phyloP scores from a whole-genome alignment of 2,888 invertebrate species.

The Deilephila porcellus region DNA sequence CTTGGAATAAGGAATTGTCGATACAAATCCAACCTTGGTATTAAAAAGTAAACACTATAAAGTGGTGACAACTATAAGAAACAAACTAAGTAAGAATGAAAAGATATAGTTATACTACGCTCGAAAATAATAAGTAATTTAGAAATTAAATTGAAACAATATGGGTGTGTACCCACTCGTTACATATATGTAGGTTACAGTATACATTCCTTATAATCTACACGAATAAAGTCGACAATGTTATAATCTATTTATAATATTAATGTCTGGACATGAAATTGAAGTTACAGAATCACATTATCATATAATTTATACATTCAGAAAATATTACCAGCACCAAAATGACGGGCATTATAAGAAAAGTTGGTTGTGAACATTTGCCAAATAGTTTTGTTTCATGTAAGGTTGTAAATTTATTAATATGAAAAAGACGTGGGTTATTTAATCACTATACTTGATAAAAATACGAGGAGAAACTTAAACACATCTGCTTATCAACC shows the following conservation, averaged over 20 bases:
- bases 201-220: not conserved
- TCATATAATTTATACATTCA: not conserved
- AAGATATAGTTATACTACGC: too few relatives aligned
- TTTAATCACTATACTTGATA: not conserved
- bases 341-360: not conserved
- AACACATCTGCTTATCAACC: too few relatives aligned
- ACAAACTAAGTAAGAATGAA: too few relatives aligned
- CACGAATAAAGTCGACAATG: not conserved
- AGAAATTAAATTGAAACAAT: too few relatives aligned
- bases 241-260: not conserved
- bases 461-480: too few relatives aligned
- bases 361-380: not conserved
- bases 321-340: not conserved
- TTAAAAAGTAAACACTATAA: too few relatives aligned
- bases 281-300: not conserved
- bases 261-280: not conserved
- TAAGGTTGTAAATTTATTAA: not conserved
- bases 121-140: too few relatives aligned
- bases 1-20: too few relatives aligned
- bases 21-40: too few relatives aligned
- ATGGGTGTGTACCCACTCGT: too few relatives aligned
- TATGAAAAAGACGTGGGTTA: not conserved
- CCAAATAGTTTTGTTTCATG: not conserved
- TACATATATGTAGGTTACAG: not conserved
- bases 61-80: too few relatives aligned